phyloP scores from a whole-genome alignment of 2,113 vertebrate genomes.

The Chunga burmeisteri region DNA sequence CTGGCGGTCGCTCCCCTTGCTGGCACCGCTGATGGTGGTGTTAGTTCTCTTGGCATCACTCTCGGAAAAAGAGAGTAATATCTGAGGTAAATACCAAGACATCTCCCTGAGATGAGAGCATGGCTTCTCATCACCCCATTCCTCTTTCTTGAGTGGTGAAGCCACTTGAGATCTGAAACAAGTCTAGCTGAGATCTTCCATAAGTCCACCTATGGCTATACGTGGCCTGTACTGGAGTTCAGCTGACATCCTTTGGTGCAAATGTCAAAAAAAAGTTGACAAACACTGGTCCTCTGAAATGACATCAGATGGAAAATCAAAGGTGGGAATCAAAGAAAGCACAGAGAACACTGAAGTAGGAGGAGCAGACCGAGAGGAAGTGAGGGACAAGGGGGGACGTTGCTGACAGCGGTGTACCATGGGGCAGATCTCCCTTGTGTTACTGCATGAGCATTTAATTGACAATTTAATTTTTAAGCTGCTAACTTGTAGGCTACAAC shows the following conservation, averaged over 20 bases:
- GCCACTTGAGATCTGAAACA: background rate
- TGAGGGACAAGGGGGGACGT: background rate
- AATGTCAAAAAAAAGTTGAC: background rate
- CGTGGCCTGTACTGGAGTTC: fast-evolving
- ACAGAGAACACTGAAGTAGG: background rate
- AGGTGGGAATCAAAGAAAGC: background rate
- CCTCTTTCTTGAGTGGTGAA: background rate
- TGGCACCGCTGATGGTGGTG: fast-evolving
- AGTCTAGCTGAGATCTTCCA: background rate
- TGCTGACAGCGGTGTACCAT: fast-evolving
- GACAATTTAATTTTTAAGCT: background rate
- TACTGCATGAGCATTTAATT: background rate
- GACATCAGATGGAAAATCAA: background rate
- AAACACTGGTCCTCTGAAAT: background rate
- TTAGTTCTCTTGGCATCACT: background rate
- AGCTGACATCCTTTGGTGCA: background rate
- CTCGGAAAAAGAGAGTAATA: fast-evolving
- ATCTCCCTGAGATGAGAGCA: background rate
- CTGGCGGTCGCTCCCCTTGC: fast-evolving
- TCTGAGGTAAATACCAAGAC: background rate
- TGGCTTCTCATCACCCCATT: background rate
- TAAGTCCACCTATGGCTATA: background rate
- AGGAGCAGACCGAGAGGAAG: background rate
- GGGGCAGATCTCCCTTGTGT: background rate
- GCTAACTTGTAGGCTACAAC: background rate